A percentile compares a stretch with the other conserved stretches of the same genome.
Evolutionary conservation across 2,113 vertebrate species (phyloP).

Genomic region (Mobula birostris): DNA sequence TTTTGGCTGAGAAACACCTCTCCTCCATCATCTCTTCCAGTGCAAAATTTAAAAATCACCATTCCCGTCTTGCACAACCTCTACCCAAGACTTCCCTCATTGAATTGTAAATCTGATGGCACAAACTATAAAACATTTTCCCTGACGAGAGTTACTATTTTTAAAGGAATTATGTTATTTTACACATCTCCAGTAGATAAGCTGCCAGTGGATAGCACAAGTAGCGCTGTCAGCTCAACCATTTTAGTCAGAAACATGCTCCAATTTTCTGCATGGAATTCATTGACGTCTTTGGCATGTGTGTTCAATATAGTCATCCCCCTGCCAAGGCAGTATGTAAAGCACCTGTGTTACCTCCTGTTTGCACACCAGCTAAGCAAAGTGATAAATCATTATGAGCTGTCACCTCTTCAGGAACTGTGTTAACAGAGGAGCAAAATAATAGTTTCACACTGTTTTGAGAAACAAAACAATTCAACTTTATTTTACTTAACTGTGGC

Average conservation of each 20-base stretch:
- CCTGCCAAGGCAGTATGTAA: not conserved
- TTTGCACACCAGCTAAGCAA: not conserved
- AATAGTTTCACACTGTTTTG: not conserved
- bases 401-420: not conserved
- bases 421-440: not conserved
- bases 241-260: not conserved
- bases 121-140: not conserved
- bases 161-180: not conserved
- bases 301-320: not conserved
- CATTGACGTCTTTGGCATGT: not conserved
- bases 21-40: not conserved
- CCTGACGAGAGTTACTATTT: not conserved
- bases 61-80: not conserved
- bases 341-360: not conserved
- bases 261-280: not conserved
- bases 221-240: not conserved
- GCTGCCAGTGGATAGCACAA: not conserved
- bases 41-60: not conserved
- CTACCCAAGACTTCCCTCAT: not conserved
- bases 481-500: not conserved
- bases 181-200: not conserved
- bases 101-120: not conserved
- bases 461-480: conserved; percentile 35
- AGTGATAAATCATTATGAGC: not conserved
- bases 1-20: not conserved